These are phyloP conservation scores for Cyrtorhinus lividipennis DNA, from an alignment of 1,140 invertebrate genomes.

Conservation along the genomic window DNA sequence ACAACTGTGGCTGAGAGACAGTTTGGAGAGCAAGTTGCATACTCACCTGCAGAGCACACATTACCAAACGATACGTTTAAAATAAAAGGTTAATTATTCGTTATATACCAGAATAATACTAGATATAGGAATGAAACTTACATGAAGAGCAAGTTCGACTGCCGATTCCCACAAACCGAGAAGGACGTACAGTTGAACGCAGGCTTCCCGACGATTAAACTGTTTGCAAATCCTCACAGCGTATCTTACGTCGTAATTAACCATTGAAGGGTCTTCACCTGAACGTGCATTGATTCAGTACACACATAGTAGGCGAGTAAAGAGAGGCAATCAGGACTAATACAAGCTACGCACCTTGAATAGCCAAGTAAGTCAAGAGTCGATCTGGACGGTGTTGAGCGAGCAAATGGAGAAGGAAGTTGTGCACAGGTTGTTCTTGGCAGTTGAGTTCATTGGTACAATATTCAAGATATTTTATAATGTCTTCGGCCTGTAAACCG, in stretches of 20 bases:
- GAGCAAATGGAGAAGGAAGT: conserved; percentile 81
- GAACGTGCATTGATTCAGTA: conserved; percentile 23
- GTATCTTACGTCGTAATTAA: conserved; percentile 67
- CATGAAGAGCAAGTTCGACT: conserved; percentile 70
- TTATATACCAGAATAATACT: too few species aligned
- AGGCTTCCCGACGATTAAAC: conserved; percentile 50
- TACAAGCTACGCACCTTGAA: conserved; percentile 43
- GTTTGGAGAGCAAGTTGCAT: conserved; percentile 71
- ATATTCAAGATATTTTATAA: conserved; percentile 79
- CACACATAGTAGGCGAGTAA: background rate
- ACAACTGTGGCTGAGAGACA: conserved; percentile 48
- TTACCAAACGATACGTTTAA: background rate
- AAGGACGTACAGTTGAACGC: conserved; percentile 82
- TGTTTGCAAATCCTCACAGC: conserved; percentile 62
- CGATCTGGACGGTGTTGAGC: conserved; percentile 51
- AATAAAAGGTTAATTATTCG: too few species aligned
- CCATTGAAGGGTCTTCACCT: conserved; percentile 41
- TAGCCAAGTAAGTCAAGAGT: conserved; percentile 67
- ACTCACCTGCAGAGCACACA: conserved; percentile 59
- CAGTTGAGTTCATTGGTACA: conserved; percentile 64
- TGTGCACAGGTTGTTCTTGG: conserved; percentile 76
- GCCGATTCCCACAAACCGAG: conserved; percentile 84
- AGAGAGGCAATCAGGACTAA: background rate
- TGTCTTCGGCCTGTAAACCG: conserved; percentile 39
- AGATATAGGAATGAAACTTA: background rate